Conservation (phyloP, 2,888 invertebrate genomes). For the Pollenia labialis region DNA sequence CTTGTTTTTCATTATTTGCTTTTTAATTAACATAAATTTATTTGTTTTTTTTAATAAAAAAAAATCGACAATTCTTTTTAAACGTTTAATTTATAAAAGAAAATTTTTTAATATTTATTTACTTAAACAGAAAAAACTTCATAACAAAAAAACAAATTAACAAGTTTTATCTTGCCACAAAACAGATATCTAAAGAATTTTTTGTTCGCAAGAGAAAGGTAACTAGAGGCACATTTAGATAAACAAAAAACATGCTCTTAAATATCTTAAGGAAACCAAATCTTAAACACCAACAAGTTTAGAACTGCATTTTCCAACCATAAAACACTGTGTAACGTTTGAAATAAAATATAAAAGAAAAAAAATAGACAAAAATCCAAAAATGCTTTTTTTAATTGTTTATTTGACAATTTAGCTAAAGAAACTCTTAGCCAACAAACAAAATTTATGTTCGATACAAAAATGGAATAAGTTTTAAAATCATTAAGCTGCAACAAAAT, state of each 20-base stretch:
- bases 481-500: too few relatives aligned
- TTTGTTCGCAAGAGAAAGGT: neutral
- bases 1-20: conserved; percentile 38
- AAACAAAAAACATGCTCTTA: too few relatives aligned
- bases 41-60: neutral
- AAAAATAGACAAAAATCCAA: too few relatives aligned
- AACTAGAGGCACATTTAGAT: too few relatives aligned
- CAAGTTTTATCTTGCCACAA: conserved; percentile 7
- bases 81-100: neutral
- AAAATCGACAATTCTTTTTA: neutral
- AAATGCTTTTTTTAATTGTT: too few relatives aligned
- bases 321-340: conserved; percentile 30
- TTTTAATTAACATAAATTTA: conserved; percentile 19
- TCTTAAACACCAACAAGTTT: neutral
- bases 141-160: neutral
- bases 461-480: too few relatives aligned
- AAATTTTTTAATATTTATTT: neutral
- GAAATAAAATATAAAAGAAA: neutral
- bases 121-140: neutral
- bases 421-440: too few relatives aligned
- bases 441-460: too few relatives aligned
- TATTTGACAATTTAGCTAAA: too few relatives aligned
- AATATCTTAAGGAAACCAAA: too few relatives aligned
- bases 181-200: conserved; percentile 30
- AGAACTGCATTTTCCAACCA: neutral